phyloP scores from a whole-genome alignment of 1,140 invertebrate species.

The Leptoteleia sp. region DNA sequence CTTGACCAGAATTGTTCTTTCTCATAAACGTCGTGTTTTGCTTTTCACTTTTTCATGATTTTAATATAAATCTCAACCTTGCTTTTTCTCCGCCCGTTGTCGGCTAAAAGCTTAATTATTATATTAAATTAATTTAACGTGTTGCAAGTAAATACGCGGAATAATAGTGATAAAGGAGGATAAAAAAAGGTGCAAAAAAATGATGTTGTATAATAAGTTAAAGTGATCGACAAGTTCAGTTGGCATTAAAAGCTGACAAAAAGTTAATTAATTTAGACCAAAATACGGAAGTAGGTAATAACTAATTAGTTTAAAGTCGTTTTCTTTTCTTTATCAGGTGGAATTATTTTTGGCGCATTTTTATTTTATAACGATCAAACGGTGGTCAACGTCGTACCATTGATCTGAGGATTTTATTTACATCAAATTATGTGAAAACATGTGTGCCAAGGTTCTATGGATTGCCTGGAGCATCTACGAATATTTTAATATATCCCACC shows the following conservation, averaged over 20 bases:
- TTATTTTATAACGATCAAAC: no score
- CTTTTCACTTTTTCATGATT: slow-evolving; percentile 9
- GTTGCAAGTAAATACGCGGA: background rate
- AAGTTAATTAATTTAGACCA: background rate
- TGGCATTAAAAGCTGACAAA: slow-evolving; percentile 4
- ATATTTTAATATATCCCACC: slow-evolving; percentile 32
- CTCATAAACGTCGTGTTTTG: slow-evolving; percentile 10
- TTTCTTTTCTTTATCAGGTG: no score
- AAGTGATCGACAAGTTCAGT: slow-evolving; percentile 3
- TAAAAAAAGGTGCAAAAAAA: slow-evolving; percentile 2
- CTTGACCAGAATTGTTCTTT: slow-evolving; percentile 27
- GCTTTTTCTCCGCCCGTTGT: slow-evolving; percentile 10
- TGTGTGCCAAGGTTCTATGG: slow-evolving; percentile 58
- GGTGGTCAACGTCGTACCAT: slow-evolving; percentile 2
- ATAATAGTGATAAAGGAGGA: background rate
- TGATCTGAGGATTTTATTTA: slow-evolving; percentile 45
- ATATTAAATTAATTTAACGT: slow-evolving; percentile 38
- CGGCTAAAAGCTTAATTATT: slow-evolving; percentile 9
- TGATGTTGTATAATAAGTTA: background rate
- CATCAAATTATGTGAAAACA: slow-evolving; percentile 56
- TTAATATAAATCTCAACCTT: slow-evolving; percentile 23
- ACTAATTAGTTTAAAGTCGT: slow-evolving; percentile 7
- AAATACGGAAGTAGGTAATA: slow-evolving; percentile 5
- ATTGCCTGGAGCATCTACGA: slow-evolving; percentile 51
- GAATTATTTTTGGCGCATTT: no score